phyloP scores from a whole-genome alignment of 1,140 invertebrate species.

The Branchinecta lynchi region DNA sequence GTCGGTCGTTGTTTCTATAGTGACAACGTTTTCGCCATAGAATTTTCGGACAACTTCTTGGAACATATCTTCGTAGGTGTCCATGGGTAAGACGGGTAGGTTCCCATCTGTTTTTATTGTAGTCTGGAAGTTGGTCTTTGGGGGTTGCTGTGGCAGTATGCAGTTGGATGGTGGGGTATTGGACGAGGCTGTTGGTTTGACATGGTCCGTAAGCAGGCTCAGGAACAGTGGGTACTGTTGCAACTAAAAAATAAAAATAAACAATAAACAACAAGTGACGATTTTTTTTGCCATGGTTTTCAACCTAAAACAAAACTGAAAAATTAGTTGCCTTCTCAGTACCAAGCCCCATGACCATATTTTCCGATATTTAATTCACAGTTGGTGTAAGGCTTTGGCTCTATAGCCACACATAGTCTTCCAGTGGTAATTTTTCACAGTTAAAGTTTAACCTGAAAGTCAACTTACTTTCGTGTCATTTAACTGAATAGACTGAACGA shows the following conservation, averaged over 20 bases:
- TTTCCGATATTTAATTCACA: too few relatives aligned
- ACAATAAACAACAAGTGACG: neutral
- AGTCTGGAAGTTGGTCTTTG: neutral
- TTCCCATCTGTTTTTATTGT: conserved; percentile 16
- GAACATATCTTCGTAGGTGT: conserved; percentile 56
- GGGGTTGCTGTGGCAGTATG: neutral
- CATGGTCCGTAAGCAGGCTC: neutral
- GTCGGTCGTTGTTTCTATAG: neutral
- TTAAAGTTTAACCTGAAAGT: too few relatives aligned
- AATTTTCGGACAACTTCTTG: conserved; percentile 79
- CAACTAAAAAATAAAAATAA: neutral
- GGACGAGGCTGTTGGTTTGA: neutral
- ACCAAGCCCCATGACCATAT: too few relatives aligned
- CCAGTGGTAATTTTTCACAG: too few relatives aligned
- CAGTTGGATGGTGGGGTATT: neutral
- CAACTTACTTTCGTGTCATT: too few relatives aligned
- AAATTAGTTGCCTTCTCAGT: too few relatives aligned
- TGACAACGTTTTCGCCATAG: conserved; percentile 53
- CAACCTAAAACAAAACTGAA: too few relatives aligned
- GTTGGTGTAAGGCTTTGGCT: too few relatives aligned
- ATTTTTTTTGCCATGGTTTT: too few relatives aligned
- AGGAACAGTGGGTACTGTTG: neutral
- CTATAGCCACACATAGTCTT: too few relatives aligned
- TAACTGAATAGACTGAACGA: too few relatives aligned
- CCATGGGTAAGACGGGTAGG: conserved; percentile 26